These are phyloP conservation scores for Pterois miles DNA, from an alignment of 2,797 vertebrate genomes.

Conservation along the genomic window DNA sequence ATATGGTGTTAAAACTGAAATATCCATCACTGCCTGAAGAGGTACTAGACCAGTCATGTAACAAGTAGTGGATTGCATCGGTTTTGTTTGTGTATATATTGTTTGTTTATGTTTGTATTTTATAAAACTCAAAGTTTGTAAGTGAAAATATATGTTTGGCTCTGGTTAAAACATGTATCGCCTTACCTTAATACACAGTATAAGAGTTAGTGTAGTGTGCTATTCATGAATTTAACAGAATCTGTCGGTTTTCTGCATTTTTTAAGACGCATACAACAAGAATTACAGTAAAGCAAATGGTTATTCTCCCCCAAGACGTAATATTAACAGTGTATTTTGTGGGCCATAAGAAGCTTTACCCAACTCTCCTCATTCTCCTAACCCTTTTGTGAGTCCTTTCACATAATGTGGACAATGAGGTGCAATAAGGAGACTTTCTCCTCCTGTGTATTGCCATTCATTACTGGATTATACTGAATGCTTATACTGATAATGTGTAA, in stretches of 20 bases:
- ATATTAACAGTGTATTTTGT: background rate
- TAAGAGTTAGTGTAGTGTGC: too few relatives aligned
- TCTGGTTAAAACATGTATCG: too few relatives aligned
- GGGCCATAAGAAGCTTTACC: background rate
- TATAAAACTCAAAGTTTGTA: too few relatives aligned
- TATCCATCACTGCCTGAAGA: too few relatives aligned
- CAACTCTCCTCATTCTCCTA: background rate
- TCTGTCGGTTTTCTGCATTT: background rate
- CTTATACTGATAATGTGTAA: background rate
- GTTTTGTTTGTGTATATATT: too few relatives aligned
- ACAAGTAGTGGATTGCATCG: too few relatives aligned
- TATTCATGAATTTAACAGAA: too few relatives aligned
- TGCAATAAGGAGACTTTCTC: background rate
- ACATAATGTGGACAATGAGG: background rate
- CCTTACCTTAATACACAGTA: too few relatives aligned
- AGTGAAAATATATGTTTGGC: too few relatives aligned
- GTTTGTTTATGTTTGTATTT: too few relatives aligned
- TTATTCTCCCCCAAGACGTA: background rate
- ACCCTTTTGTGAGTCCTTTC: background rate
- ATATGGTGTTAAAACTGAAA: too few relatives aligned
- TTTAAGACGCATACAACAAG: background rate
- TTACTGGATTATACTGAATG: conserved; percentile 12
- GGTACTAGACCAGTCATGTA: too few relatives aligned
- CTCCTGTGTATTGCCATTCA: conserved; percentile 2
- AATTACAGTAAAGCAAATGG: background rate